phyloP scores from a whole-genome alignment of 2,888 invertebrate species.

The Boloria selene region DNA sequence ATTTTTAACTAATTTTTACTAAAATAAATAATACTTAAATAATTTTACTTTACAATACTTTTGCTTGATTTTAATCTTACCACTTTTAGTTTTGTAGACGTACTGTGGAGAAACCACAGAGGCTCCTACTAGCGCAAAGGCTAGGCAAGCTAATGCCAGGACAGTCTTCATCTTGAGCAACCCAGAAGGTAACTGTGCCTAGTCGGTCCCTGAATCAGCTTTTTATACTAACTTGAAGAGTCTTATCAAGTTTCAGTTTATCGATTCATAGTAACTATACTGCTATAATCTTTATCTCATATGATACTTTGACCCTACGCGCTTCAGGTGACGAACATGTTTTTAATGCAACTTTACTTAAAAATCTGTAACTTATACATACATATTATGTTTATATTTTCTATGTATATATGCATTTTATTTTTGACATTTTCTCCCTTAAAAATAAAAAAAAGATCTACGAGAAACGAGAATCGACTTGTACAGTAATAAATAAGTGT shows the following conservation, averaged over 20 bases:
- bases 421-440: no score
- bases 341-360: not conserved
- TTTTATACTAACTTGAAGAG: constrained; percentile 44
- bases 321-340: constrained; percentile 19
- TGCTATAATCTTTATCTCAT: constrained; percentile 35
- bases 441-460: no score
- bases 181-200: constrained; percentile 62
- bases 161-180: constrained; percentile 74
- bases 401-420: no score
- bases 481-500: no score
- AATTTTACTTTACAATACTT: constrained; percentile 7
- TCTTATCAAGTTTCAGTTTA: constrained; percentile 39
- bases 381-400: not conserved
- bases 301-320: constrained; percentile 35
- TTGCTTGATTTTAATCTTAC: constrained; percentile 31
- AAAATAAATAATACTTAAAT: not conserved
- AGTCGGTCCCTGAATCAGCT: constrained; percentile 19
- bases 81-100: constrained; percentile 45
- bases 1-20: not conserved
- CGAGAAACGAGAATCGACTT: no score
- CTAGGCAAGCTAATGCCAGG: constrained; percentile 65
- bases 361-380: not conserved
- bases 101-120: constrained; percentile 45
- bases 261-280: constrained; percentile 36
- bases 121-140: constrained; percentile 60